Conservation (phyloP, 2,113 vertebrate species). For the Acanthisitta chloris region DNA sequence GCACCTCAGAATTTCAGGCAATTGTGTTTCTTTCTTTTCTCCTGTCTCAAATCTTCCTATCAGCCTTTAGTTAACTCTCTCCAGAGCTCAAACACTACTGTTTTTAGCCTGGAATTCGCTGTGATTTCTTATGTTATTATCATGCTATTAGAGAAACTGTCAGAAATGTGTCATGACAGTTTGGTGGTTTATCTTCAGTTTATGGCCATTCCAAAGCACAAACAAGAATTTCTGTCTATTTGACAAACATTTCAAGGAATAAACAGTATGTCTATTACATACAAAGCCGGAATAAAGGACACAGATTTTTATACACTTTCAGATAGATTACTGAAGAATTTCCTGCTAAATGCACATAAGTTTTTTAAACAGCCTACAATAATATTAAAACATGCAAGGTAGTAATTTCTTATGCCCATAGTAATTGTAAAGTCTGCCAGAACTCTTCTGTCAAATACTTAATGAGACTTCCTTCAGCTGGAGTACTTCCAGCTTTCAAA, state of each 20-base stretch:
- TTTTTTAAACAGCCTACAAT: background rate
- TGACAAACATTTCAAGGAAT: background rate
- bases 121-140: background rate
- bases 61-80: background rate
- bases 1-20: background rate
- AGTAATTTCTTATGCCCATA: background rate
- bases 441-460: background rate
- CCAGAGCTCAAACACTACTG: background rate
- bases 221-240: background rate
- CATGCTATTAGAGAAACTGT: background rate
- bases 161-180: background rate
- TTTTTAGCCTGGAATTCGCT: background rate
- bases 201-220: background rate
- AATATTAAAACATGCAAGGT: background rate
- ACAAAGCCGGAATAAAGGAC: background rate
- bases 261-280: background rate
- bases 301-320: background rate
- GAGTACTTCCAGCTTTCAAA: background rate
- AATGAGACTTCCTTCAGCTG: background rate
- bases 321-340: background rate
- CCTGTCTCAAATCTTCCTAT: background rate
- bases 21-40: background rate
- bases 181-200: background rate
- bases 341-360: background rate
- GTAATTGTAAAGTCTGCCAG: background rate